Percentiles rank a stretch among this genome's conserved stretches.
Evolutionary conservation across 2,888 invertebrate species (phyloP).

Genomic region (Ditylenchus weischeri): DNA sequence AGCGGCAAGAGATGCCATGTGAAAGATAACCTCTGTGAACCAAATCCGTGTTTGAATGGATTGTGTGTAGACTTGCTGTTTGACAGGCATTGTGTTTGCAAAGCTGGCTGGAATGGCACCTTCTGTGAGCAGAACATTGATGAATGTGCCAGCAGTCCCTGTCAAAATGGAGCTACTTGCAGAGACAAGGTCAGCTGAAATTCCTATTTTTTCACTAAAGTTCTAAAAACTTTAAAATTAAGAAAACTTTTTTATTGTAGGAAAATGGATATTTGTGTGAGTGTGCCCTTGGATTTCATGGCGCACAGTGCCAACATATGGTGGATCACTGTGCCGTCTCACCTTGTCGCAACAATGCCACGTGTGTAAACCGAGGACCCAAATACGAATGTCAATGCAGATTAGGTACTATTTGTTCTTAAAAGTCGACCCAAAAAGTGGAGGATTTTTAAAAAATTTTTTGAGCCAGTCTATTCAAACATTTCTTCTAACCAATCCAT

Average conservation of each 20-base stretch:
- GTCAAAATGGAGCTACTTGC: slow-evolving; percentile 87
- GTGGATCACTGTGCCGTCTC: slow-evolving; percentile 84
- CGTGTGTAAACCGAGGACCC: slow-evolving; percentile 78
- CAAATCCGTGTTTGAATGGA: slow-evolving; percentile 72
- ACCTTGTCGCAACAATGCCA: slow-evolving; percentile 42
- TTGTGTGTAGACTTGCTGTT: slow-evolving; percentile 86
- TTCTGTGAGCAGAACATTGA: slow-evolving; percentile 67
- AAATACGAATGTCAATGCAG: slow-evolving; percentile 85
- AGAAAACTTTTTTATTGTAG: slow-evolving; percentile 23
- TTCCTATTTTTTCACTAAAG: too few relatives aligned
- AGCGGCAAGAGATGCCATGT: slow-evolving; percentile 91
- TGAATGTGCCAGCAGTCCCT: slow-evolving; percentile 83
- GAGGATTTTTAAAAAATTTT: too few relatives aligned
- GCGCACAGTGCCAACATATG: slow-evolving; percentile 79
- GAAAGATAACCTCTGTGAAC: slow-evolving; percentile 85
- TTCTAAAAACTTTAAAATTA: too few relatives aligned
- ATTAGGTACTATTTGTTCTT: slow-evolving; percentile 64
- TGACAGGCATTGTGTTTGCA: slow-evolving; percentile 64
- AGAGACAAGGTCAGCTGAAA: slow-evolving; percentile 67
- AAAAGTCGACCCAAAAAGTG: too few relatives aligned
- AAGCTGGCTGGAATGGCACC: slow-evolving; percentile 81
- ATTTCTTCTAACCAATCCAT: too few relatives aligned
- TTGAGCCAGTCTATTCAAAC: too few relatives aligned
- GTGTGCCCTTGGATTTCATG: slow-evolving; percentile 89
- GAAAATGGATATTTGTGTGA: slow-evolving; percentile 71